Evolutionary conservation across 2,888 invertebrate genomes (phyloP).

Genomic region (Rotaria macrura): DNA sequence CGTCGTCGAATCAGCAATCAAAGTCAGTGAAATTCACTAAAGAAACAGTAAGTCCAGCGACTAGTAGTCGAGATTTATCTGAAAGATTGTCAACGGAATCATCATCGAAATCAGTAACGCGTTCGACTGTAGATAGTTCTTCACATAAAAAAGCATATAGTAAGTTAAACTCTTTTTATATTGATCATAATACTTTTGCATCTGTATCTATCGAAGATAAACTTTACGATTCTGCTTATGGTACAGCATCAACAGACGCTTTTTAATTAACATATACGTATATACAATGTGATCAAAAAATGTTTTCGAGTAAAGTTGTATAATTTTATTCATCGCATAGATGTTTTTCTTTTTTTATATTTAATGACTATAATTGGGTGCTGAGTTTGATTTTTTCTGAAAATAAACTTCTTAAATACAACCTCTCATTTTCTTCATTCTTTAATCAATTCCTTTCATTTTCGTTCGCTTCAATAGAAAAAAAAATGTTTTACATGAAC

Average conservation of each 20-base stretch:
- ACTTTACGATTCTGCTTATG: not conserved
- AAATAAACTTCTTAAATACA: too few species aligned
- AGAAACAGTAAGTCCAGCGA: not conserved
- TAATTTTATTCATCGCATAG: not conserved
- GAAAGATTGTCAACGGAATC: not conserved
- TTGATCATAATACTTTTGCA: not conserved
- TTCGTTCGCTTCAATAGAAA: too few species aligned
- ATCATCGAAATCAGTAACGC: not conserved
- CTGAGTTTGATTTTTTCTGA: not conserved
- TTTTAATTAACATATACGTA: not conserved
- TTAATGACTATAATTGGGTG: not conserved
- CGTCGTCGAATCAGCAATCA: not conserved
- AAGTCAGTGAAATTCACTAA: not conserved
- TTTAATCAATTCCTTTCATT: too few species aligned
- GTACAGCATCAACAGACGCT: not conserved
- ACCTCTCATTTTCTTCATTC: too few species aligned
- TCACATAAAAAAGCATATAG: not conserved
- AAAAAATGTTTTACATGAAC: too few species aligned
- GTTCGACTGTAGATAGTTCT: not conserved
- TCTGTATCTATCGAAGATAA: not conserved
- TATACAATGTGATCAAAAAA: not conserved
- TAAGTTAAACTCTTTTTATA: not conserved
- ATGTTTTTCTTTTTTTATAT: not conserved
- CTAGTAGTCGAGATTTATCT: not conserved
- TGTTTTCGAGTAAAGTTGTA: not conserved